Evolutionary conservation across 2,113 vertebrate genomes (phyloP), one percentile per base, ranked within the genome.

Genomic region (Hystrix brachyura): DNA sequence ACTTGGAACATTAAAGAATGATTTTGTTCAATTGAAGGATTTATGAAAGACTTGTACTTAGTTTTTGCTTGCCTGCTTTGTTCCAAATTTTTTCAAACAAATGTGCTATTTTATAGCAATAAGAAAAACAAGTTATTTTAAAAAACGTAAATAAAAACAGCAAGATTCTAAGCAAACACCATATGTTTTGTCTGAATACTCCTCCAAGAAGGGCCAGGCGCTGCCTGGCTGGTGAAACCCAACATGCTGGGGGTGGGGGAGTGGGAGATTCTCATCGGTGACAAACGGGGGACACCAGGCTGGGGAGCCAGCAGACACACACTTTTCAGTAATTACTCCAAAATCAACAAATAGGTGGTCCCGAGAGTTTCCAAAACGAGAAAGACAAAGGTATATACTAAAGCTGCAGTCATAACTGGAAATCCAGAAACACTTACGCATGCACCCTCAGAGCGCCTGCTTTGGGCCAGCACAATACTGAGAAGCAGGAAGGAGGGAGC

Each of bases 71-170:
- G 94, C 38, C 84, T 92, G 82, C 48, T 60, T 97, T 95, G 94
- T 97, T 91, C 53, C 79, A 53, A 1, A 17, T 91, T 86, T 74
- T 96, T 87, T 78, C 87, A 95, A 92, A 92, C 5, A 55, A 96
- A 96, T 92, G 96, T 96, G 89, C 91, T 97, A 79, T 95, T 97
- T 97, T 94, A 97, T 94, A 96, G 95, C 90, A 97, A 93, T 84
- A 85, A 95, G 92, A 97, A 95, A 97, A 97, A 94, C 90, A 96
- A 97, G 95, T 92, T 95, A 94, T 87, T 97, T 97, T 97, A 29
- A 85, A 96, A 96, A 96, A 92, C 80, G 82, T 97, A 97, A 97
- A 97, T 97, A 95, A 94, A 98, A 95, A 87, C 92, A 94, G 94
- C 90, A 95, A 95, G 79, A 90, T 90, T 60, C 64, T 97, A 57